A percentile compares a stretch with the other conserved stretches of the same genome.
These are phyloP conservation scores for Brachypodius melanocephalos DNA, from an alignment of 2,113 vertebrate genomes.

Conservation along the genomic window DNA sequence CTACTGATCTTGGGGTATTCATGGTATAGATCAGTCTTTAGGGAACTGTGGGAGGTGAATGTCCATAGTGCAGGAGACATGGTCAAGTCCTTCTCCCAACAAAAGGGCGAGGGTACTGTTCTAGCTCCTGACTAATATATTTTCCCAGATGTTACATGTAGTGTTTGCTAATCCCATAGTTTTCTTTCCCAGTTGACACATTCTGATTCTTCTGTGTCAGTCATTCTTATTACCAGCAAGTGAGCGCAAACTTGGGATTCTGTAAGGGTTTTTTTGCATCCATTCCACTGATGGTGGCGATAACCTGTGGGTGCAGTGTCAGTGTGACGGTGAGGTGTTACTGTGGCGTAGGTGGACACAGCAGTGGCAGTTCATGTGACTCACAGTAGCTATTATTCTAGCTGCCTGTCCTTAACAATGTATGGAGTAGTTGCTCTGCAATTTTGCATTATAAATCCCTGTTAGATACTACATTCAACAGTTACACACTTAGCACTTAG, in stretches of 20 bases:
- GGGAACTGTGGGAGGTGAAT: not conserved
- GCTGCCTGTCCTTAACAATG: not conserved
- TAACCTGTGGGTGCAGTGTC: not conserved
- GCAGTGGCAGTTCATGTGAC: not conserved
- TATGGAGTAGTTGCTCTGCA: not conserved
- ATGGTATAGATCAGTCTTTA: not conserved
- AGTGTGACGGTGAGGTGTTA: not conserved
- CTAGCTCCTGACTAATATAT: not conserved
- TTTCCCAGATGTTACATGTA: not conserved
- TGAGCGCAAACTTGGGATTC: not conserved
- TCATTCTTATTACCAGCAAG: not conserved
- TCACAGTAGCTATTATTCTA: not conserved
- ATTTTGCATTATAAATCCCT: not conserved
- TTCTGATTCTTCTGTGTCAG: not conserved
- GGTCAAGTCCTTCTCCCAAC: not conserved
- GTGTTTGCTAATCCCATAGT: not conserved
- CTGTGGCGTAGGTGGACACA: not conserved
- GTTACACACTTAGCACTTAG: not conserved
- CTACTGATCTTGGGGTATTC: not conserved
- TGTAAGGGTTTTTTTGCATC: not conserved
- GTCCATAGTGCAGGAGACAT: not conserved
- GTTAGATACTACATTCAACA: not conserved
- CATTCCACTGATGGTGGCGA: not conserved
- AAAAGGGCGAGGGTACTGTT: fast-evolving
- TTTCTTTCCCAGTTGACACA: not conserved